Percentiles rank a stretch among this genome's conserved stretches.
These are phyloP conservation scores for Rhopalosiphum nymphaeae DNA, from an alignment of 2,888 invertebrate species.

Conservation along the genomic window DNA sequence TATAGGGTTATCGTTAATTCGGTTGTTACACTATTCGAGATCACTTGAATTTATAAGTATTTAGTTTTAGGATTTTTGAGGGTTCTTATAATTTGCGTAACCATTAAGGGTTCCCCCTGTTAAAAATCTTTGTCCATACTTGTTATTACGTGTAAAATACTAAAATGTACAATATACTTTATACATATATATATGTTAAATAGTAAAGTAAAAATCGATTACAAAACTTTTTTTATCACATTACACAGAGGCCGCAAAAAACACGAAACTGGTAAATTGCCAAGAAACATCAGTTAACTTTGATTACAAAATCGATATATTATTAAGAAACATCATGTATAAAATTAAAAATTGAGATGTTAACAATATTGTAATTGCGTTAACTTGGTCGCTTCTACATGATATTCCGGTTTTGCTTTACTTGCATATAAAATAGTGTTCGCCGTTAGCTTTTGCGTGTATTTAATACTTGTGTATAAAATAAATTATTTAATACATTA, in stretches of 20 bases:
- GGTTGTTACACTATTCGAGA: background rate
- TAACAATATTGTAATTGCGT: conserved; percentile 41
- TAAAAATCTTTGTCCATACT: background rate
- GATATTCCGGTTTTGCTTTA: conserved; percentile 11
- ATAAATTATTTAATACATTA: background rate
- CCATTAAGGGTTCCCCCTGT: background rate
- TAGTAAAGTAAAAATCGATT: background rate
- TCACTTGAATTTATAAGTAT: background rate
- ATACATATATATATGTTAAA: background rate
- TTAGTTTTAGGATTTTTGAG: background rate
- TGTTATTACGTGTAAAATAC: background rate
- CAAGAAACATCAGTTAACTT: conserved; percentile 48
- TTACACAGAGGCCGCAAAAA: background rate
- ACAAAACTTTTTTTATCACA: conserved; percentile 34
- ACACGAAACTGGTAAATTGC: conserved; percentile 50
- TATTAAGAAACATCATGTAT: conserved; percentile 37
- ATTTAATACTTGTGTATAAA: background rate
- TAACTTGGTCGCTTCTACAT: background rate
- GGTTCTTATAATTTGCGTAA: background rate
- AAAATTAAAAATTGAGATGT: conserved; percentile 48
- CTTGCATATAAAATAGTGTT: background rate
- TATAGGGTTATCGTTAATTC: background rate
- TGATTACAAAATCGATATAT: conserved; percentile 57
- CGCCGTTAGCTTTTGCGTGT: background rate
- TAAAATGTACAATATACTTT: background rate